Conservation (phyloP, 2,797 vertebrate species). For the Chelidonichthys spinosus region DNA sequence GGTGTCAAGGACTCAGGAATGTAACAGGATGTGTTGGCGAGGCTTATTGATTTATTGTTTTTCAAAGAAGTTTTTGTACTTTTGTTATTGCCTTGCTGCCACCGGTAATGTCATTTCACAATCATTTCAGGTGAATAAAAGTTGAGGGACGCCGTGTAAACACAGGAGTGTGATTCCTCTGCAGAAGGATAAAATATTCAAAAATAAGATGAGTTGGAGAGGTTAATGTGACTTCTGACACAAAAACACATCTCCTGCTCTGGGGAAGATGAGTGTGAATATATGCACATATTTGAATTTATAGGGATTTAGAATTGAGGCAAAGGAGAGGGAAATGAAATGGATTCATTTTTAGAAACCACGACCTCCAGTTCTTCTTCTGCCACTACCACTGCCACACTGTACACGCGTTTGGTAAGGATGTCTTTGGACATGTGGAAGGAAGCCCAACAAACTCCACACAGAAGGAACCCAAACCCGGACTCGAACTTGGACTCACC, state of each 20-base stretch:
- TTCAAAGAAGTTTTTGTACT: slow-evolving; percentile 78
- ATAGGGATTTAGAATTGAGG: slow-evolving; percentile 17
- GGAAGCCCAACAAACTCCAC: too few relatives aligned
- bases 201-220: slow-evolving; percentile 59
- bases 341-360: slow-evolving; percentile 1
- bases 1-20: slow-evolving; percentile 87
- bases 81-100: slow-evolving; percentile 83
- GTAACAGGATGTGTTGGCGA: slow-evolving; percentile 89
- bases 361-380: neutral
- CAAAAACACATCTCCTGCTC: slow-evolving; percentile 42
- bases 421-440: too few relatives aligned
- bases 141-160: slow-evolving; percentile 70
- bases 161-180: slow-evolving; percentile 56
- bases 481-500: neutral
- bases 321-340: neutral
- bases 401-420: neutral
- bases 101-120: slow-evolving; percentile 77
- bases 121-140: slow-evolving; percentile 80
- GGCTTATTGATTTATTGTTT: slow-evolving; percentile 88
- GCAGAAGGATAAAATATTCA: slow-evolving; percentile 64
- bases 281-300: slow-evolving; percentile 31
- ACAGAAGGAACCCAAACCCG: too few relatives aligned
- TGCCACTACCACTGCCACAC: neutral
- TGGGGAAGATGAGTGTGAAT: slow-evolving; percentile 22
- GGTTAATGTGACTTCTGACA: slow-evolving; percentile 67